A percentile compares a stretch with the other conserved stretches of the same genome.
Evolutionary conservation across 2,113 vertebrate genomes (phyloP).

Genomic region (Speoplatyrhinus poulsoni): DNA sequence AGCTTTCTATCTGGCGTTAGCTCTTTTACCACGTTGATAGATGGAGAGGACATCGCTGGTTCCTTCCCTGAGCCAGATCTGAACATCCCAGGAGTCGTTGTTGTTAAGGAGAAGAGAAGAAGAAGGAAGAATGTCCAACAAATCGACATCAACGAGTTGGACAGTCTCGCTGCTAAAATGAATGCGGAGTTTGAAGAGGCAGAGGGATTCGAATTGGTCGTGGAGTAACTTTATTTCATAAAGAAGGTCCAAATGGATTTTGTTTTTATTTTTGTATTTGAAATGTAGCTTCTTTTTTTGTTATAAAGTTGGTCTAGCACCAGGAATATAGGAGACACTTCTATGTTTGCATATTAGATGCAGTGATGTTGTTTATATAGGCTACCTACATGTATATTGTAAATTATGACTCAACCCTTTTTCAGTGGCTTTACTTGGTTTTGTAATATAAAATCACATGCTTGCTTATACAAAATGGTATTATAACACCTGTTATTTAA

Average conservation of each 20-base stretch:
- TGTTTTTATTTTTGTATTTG: neutral
- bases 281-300: neutral
- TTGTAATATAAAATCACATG: no score
- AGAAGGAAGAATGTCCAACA: conserved; percentile 72
- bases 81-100: conserved; percentile 81
- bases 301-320: neutral
- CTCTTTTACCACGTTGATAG: conserved; percentile 52
- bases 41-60: conserved; percentile 37
- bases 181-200: conserved; percentile 89
- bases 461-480: no score
- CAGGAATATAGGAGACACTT: neutral
- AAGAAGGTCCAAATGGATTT: neutral
- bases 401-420: neutral
- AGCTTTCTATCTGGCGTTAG: conserved; percentile 25
- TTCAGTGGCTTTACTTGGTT: no score
- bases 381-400: neutral
- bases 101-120: conserved; percentile 76
- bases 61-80: conserved; percentile 58
- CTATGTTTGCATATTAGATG: neutral
- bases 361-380: neutral
- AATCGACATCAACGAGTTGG: conserved; percentile 78
- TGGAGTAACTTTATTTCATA: conserved; percentile 75
- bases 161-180: conserved; percentile 82
- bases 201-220: conserved; percentile 83
- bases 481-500: no score